Percentiles rank a stretch among this genome's conserved stretches.
phyloP scores from a whole-genome alignment of 2,888 invertebrate species.

The Luperina testacea region DNA sequence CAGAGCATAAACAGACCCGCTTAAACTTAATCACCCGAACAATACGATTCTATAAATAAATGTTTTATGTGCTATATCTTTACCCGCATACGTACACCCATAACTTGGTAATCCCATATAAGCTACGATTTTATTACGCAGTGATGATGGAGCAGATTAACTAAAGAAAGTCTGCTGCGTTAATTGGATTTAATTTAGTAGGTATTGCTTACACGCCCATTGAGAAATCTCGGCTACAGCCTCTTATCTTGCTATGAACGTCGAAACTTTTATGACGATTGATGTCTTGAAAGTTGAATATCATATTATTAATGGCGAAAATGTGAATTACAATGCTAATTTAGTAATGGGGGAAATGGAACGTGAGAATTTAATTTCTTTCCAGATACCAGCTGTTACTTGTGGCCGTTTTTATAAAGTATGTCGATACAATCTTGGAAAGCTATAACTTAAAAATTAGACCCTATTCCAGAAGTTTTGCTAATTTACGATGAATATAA shows the following conservation, averaged over 20 bases:
- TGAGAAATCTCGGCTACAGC: slow-evolving; percentile 59
- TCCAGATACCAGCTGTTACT: not conserved
- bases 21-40: slow-evolving; percentile 61
- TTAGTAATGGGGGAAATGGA: slow-evolving; percentile 40
- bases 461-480: not conserved
- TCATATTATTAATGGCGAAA: slow-evolving; percentile 53
- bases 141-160: slow-evolving; percentile 79
- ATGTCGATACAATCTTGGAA: not conserved
- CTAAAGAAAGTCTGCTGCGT: slow-evolving; percentile 75
- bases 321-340: slow-evolving; percentile 53
- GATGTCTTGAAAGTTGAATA: slow-evolving; percentile 54
- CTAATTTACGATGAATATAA: not conserved
- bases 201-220: slow-evolving; percentile 60
- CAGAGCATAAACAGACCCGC: slow-evolving; percentile 52
- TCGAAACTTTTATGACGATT: slow-evolving; percentile 56
- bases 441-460: not conserved
- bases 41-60: slow-evolving; percentile 69
- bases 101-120: slow-evolving; percentile 73
- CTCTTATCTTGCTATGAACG: slow-evolving; percentile 37
- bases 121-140: slow-evolving; percentile 78
- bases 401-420: not conserved
- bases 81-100: slow-evolving; percentile 75
- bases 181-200: slow-evolving; percentile 78
- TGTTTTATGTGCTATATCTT: slow-evolving; percentile 71
- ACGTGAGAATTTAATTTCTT: slow-evolving; percentile 53